Base-by-base conservation (phyloP, 2,888 invertebrate genomes). In the Drosophila anceps region DNA sequence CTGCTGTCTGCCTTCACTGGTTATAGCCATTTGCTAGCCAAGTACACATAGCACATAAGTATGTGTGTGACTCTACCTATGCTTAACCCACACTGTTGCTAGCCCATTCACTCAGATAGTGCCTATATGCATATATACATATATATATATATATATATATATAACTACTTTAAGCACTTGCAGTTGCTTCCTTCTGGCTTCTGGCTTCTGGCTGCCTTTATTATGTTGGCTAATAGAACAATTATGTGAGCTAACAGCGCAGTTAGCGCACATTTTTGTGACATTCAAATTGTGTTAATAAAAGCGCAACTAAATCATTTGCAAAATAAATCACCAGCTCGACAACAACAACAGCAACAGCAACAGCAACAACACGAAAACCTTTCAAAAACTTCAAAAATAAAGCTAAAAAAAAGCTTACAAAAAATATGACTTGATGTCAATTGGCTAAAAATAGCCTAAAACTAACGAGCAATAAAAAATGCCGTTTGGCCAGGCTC, bases 401-500 rank as follows among this genome's bases (percentile, higher is more conserved):
- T 35, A n/a, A 41, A 46, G 31, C n/a, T 5, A 53, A 55, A 29
- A 39, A 46, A 48, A n/a, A n/a, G n/a, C n/a, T n/a, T n/a, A 18
- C 20, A 37, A 31, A 44, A 76, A 70, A 69, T 74, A 70, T 48
- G 27, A 61, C 67, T 74, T 77, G 54, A 77, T 77, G 77, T 59
- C 77, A 77, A 67, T 74, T 77, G 77, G 74, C 77, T 77, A 74
- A 77, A 77, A 69, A 71, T 71, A 63, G 55, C 61, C 59, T n/a
- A 61, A 57, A 46, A 69, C 41, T 33, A 33, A 41, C 4, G 10
- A 43, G 33, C 39, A 59, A 46, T 39, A 54, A 44, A 59, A 70
- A 70, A 70, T 70, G 70, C 57, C 54, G 69, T 62, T 69, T 69
- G 54, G 50, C 24, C 55, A 39, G 69, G 62, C 70, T 69, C 57